Percentiles rank a stretch among this genome's conserved stretches.
Evolutionary conservation across 2,797 vertebrate species (phyloP).

Genomic region (Thaleichthys pacificus): DNA sequence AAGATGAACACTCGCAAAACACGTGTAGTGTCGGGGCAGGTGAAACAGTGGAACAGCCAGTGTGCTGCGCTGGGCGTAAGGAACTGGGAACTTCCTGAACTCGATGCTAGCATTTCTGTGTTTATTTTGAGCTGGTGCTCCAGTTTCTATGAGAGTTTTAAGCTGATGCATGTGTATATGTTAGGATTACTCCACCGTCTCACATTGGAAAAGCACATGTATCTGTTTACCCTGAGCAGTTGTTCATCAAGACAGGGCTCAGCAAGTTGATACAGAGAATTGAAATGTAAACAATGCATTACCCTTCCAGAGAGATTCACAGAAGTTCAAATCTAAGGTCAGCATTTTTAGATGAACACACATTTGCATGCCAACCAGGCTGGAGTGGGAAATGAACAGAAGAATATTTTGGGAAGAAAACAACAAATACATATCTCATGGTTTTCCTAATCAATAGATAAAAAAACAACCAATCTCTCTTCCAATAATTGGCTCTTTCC

Average conservation of each 20-base stretch:
- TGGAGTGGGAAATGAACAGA: too few species aligned
- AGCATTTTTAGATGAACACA: background rate
- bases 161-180: conserved; percentile 25
- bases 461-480: conserved; percentile 34
- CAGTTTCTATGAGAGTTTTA: conserved; percentile 39
- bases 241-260: conserved; percentile 1
- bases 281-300: background rate
- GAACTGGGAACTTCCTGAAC: background rate
- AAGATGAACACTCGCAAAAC: conserved; percentile 7
- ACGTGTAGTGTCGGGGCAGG: too few species aligned
- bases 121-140: conserved; percentile 39
- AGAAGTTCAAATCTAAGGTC: background rate
- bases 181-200: conserved; percentile 27
- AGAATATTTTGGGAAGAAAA: background rate
- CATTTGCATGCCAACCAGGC: background rate
- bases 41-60: too few species aligned
- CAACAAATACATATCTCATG: background rate
- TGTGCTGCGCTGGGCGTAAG: conserved; percentile 34
- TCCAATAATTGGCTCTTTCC: conserved; percentile 58
- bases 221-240: background rate
- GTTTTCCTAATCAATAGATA: background rate
- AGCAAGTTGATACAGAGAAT: background rate
- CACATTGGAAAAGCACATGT: conserved; percentile 7
- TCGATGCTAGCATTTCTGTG: conserved; percentile 22
- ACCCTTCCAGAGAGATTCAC: background rate